Evolutionary conservation across 2,888 invertebrate species (phyloP).

Genomic region (Drosophila kokeensis): DNA sequence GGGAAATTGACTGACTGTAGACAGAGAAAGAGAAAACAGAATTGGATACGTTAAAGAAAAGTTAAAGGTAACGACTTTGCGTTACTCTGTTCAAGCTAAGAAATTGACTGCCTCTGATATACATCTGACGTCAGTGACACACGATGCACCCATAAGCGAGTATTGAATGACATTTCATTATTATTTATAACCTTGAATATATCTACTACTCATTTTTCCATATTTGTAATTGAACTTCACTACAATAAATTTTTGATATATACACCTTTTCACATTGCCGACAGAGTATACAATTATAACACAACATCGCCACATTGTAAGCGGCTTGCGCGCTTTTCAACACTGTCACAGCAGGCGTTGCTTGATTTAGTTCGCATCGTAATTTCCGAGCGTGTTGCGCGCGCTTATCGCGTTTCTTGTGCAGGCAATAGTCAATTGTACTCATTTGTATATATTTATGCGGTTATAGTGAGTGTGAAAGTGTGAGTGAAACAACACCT

Average conservation of each 20-base stretch:
- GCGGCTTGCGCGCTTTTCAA: conserved; percentile 13
- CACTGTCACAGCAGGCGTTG: conserved; percentile 24
- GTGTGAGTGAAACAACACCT: not conserved
- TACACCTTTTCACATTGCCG: not conserved
- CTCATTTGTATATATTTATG: not conserved
- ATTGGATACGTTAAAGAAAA: conserved; percentile 16
- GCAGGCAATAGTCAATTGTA: not conserved
- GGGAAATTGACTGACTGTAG: not conserved
- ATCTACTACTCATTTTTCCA: not conserved
- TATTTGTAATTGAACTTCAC: not conserved
- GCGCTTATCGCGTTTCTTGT: conserved; percentile 8
- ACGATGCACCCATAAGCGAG: not conserved
- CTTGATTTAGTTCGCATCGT: conserved; percentile 9
- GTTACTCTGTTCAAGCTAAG: not conserved
- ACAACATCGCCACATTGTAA: not conserved
- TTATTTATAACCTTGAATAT: too few species aligned
- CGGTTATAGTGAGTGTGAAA: not conserved
- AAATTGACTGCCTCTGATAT: not conserved
- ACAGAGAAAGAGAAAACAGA: not conserved
- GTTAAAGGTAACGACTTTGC: not conserved
- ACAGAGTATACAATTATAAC: conserved; percentile 8
- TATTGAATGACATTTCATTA: not conserved
- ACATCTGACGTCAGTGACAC: not conserved
- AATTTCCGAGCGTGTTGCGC: conserved; percentile 14
- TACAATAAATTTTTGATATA: not conserved